A percentile compares a stretch with the other conserved stretches of the same genome.
phyloP scores from a whole-genome alignment of 2,113 vertebrate species.

The Rhabdornis inornatus region DNA sequence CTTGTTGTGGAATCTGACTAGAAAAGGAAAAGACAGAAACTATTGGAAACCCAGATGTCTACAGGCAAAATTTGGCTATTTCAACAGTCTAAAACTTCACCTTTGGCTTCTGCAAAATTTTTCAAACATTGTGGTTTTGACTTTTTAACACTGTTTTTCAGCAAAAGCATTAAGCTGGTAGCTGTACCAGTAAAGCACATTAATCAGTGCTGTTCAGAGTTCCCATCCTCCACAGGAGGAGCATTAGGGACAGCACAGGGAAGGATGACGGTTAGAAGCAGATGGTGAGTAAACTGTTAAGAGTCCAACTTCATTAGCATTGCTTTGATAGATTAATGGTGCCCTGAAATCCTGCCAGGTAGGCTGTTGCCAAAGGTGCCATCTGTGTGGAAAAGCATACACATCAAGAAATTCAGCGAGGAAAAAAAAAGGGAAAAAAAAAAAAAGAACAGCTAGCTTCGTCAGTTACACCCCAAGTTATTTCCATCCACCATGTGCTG shows the following conservation, averaged over 20 bases:
- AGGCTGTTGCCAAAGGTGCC: conserved; percentile 59
- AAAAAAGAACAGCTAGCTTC: not conserved
- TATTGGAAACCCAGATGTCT: not conserved
- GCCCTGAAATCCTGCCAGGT: conserved; percentile 58
- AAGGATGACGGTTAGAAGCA: conserved; percentile 45
- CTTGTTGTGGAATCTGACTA: not conserved
- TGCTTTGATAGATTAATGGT: conserved; percentile 66
- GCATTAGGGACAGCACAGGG: not conserved
- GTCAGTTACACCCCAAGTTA: conserved; percentile 25
- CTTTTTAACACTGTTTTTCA: not conserved
- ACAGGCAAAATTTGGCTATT: not conserved
- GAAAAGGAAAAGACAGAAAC: not conserved
- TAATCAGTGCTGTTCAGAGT: not conserved
- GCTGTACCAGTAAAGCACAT: not conserved
- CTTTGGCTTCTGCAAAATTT: not conserved
- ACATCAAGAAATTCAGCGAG: conserved; percentile 23
- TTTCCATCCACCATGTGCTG: conserved; percentile 37
- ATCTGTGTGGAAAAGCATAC: conserved; percentile 57
- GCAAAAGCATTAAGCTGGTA: not conserved
- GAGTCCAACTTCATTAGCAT: conserved; percentile 67
- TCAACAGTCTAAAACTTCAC: not conserved
- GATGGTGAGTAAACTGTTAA: conserved; percentile 63
- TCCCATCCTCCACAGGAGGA: not conserved
- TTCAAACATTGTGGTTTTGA: not conserved
- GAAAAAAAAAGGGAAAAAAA: not conserved